Conservation (phyloP, 2,888 invertebrate genomes). For the Xestia c-nigrum region DNA sequence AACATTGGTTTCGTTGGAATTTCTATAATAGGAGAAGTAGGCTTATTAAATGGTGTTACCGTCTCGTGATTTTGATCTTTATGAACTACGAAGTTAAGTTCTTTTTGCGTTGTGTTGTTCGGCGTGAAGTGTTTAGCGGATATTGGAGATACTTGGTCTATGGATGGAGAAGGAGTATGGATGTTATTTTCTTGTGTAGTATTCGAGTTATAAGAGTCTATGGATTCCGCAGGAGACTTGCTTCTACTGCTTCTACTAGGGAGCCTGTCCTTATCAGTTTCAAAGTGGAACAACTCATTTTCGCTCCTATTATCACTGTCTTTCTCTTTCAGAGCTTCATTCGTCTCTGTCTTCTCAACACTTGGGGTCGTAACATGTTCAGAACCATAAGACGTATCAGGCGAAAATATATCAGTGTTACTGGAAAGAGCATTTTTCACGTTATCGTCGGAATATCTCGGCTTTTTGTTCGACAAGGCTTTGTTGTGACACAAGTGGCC, state of each 20-base stretch:
- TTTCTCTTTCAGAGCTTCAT: constrained; percentile 85
- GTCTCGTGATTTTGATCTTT: constrained; percentile 73
- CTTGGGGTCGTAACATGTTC: constrained; percentile 86
- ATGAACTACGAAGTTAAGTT: constrained; percentile 68
- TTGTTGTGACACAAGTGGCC: constrained; percentile 88
- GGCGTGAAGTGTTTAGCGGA: constrained; percentile 73
- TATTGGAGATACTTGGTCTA: constrained; percentile 84
- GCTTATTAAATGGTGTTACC: constrained; percentile 68
- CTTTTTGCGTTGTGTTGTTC: constrained; percentile 67
- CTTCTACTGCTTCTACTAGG: constrained; percentile 83
- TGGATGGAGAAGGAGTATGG: constrained; percentile 83
- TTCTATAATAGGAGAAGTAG: constrained; percentile 93
- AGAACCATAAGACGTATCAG: constrained; percentile 88
- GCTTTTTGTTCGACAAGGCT: constrained; percentile 84
- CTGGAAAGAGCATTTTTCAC: constrained; percentile 83
- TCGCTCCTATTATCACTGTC: constrained; percentile 94
- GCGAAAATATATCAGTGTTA: constrained; percentile 86
- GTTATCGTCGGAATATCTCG: constrained; percentile 89
- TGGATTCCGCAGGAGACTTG: constrained; percentile 86
- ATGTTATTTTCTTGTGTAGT: constrained; percentile 76
- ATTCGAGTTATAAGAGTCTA: constrained; percentile 82
- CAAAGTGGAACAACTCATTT: constrained; percentile 91
- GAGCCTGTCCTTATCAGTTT: constrained; percentile 85
- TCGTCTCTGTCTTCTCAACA: constrained; percentile 80
- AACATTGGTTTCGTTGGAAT: constrained; percentile 91